phyloP scores from a whole-genome alignment of 2,888 invertebrate genomes.

The Galeruca laticollis region DNA sequence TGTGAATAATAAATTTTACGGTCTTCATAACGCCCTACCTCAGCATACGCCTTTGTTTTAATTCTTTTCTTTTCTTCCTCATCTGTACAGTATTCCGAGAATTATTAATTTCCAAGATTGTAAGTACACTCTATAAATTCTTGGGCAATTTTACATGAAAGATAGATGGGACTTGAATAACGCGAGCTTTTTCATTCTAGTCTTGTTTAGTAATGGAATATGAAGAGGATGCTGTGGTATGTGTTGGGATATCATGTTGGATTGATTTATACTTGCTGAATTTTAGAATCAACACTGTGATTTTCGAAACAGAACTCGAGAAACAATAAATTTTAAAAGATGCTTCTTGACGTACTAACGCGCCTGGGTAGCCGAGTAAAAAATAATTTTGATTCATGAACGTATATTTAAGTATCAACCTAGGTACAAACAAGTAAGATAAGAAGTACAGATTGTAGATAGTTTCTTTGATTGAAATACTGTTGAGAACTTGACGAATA shows the following conservation, averaged over 20 bases:
- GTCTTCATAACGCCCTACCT: not conserved
- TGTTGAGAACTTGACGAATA: too few species aligned
- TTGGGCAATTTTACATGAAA: conserved; percentile 42
- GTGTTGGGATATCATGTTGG: conserved; percentile 34
- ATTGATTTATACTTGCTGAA: conserved; percentile 36
- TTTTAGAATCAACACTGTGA: conserved; percentile 37
- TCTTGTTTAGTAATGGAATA: conserved; percentile 42
- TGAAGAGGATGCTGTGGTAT: conserved; percentile 35
- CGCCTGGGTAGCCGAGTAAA: not conserved
- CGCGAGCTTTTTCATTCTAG: conserved; percentile 39
- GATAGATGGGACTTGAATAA: conserved; percentile 42
- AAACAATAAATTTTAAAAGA: conserved; percentile 33
- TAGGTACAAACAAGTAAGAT: not conserved
- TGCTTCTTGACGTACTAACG: conserved; percentile 23
- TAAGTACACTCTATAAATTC: conserved; percentile 45
- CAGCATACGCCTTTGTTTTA: conserved; percentile 10
- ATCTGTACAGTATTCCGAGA: conserved; percentile 40
- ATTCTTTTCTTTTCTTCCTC: conserved; percentile 35
- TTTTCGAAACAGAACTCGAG: conserved; percentile 31
- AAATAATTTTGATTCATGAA: conserved; percentile 27
- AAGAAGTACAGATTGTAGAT: too few species aligned
- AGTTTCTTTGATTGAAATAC: too few species aligned
- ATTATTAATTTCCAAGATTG: conserved; percentile 46
- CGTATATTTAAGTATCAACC: not conserved
- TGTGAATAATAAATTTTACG: not conserved